Base-by-base conservation (phyloP, 1,140 invertebrate species). In the Polyergus mexicanus region DNA sequence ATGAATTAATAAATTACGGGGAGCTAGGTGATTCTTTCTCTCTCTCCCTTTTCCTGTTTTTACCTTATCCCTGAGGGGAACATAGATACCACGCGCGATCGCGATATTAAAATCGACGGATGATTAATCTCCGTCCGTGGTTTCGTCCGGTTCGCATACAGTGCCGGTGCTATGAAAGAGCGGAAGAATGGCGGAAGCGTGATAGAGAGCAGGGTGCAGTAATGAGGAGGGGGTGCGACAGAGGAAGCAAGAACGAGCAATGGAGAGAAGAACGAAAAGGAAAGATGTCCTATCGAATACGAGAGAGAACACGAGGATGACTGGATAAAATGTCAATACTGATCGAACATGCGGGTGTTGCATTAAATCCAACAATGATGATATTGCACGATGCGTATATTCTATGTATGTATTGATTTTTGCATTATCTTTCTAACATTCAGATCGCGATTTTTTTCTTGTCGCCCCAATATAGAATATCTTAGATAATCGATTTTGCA, bases 1-100 rank as follows among this genome's bases (percentile, higher is more conserved):
- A 89, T 88, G 89, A 92, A 92, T 92, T 92, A 92, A 92, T 92
- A 91, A 92, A 92, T 92, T 92, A 92, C 76, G 41, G 7, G 13
- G 38, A 72, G 22, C 35, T 51, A 72, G 41, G n/a, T n/a, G 35
- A 10, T 19, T 10, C 19, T 32, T 32, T 32, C 32, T 32, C 3
- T 32, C 2, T 32, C 32, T 32, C 32, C 11, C 19, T 28, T 16
- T n/a, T 38, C 44, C 6, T 38, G 6, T 41, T 19, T 11, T 44
- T 56, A 44, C 5, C 7, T 22, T 47, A 11, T 32, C 54, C 44
- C 22, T 38, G 25, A 3, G 19, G 3, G 3, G 16, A 35, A 25
- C 87, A 86, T 88, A 88, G 85, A 87, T 74, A 77, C n/a, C 54
- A 4, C 41, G 44, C n/a, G 54, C 58, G 51, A 7, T 3, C 54